Conservation (phyloP, 2,797 vertebrate genomes). For the Arremon brunneinucha region DNA sequence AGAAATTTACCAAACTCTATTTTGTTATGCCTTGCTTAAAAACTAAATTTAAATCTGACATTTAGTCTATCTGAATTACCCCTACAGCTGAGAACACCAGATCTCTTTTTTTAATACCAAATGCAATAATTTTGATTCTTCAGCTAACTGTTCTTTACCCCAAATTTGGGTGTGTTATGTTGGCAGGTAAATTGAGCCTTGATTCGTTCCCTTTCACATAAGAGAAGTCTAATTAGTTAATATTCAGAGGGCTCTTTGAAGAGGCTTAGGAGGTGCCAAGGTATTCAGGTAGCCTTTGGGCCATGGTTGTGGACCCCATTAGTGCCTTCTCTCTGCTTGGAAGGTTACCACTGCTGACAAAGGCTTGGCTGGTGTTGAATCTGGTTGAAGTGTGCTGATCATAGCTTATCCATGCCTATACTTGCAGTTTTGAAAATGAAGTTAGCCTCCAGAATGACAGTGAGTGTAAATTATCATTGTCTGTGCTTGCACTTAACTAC, state of each 20-base stretch:
- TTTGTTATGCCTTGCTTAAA: neutral
- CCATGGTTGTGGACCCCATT: neutral
- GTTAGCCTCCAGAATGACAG: constrained; percentile 49
- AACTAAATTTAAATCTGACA: neutral
- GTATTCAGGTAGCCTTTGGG: constrained; percentile 3
- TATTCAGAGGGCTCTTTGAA: neutral
- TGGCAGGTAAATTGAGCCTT: neutral
- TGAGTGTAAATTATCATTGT: constrained; percentile 38
- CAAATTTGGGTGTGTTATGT: neutral
- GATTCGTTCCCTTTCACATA: neutral
- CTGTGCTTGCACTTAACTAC: constrained; percentile 44
- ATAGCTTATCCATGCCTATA: constrained; percentile 44
- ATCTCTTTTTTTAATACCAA: neutral
- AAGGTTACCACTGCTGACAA: constrained; percentile 29
- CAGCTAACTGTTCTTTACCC: neutral
- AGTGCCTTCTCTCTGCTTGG: neutral
- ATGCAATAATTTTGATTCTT: neutral
- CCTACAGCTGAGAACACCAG: neutral
- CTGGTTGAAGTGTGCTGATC: constrained; percentile 46
- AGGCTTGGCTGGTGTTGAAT: constrained; percentile 25
- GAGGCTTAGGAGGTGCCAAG: neutral
- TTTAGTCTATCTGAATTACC: neutral
- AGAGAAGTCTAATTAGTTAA: neutral
- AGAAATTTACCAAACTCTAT: neutral
- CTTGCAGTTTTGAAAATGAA: constrained; percentile 45